Evolutionary conservation across 2,113 vertebrate genomes (phyloP).

Genomic region (Urocolius indicus): DNA sequence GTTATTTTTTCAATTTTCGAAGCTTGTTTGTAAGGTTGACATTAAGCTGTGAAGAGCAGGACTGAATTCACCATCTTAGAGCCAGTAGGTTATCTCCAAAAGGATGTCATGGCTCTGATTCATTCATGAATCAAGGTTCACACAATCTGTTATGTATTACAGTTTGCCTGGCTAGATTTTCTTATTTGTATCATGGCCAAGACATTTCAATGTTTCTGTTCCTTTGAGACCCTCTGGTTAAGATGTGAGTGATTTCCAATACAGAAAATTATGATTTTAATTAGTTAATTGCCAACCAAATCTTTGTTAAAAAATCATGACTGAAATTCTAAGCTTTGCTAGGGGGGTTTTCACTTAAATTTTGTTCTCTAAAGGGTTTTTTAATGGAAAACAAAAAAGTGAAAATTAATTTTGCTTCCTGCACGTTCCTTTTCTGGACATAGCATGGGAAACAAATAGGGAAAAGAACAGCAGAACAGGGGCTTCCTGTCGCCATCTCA

Average conservation of each 20-base stretch:
- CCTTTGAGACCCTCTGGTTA: constrained; percentile 20
- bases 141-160: constrained; percentile 50
- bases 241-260: constrained; percentile 18
- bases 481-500: neutral
- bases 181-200: constrained; percentile 44
- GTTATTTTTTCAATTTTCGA: neutral
- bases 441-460: neutral
- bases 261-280: constrained; percentile 15
- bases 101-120: constrained; percentile 33
- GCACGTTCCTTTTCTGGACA: fast-evolving
- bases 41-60: constrained; percentile 44
- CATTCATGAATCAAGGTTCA: constrained; percentile 38
- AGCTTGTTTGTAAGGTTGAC: constrained; percentile 32
- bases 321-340: neutral
- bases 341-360: neutral
- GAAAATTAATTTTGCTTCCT: neutral
- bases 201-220: constrained; percentile 10
- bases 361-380: neutral
- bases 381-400: neutral
- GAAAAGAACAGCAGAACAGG: neutral
- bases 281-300: constrained; percentile 40
- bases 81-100: constrained; percentile 40
- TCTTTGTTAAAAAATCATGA: neutral
- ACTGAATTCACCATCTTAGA: constrained; percentile 20
- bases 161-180: constrained; percentile 26